These are phyloP conservation scores for Myotis daubentonii DNA, from an alignment of 2,797 vertebrate species.

Conservation along the genomic window DNA sequence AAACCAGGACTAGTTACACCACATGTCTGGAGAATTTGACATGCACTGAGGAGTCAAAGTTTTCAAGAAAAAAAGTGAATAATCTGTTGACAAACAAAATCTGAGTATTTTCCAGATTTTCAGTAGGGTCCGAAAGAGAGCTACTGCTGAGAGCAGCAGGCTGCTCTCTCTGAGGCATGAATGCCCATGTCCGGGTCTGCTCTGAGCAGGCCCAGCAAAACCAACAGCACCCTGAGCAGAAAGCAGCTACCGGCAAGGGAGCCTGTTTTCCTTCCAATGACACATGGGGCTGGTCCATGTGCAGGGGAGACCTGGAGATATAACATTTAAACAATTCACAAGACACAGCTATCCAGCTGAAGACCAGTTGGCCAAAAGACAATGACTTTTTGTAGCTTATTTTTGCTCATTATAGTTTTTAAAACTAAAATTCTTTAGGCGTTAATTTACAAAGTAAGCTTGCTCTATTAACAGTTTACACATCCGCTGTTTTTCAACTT, in stretches of 20 bases:
- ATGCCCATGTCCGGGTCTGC: neutral
- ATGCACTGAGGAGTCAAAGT: neutral
- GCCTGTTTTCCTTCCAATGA: neutral
- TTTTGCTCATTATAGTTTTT: neutral
- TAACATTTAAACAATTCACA: neutral
- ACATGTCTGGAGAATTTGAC: neutral
- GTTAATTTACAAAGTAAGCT: constrained; percentile 44
- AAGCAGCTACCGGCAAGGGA: neutral
- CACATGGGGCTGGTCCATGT: neutral
- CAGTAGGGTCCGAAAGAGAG: neutral
- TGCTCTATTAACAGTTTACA: constrained; percentile 9
- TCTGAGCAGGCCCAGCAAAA: neutral
- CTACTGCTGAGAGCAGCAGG: neutral
- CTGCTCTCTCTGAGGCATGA: neutral
- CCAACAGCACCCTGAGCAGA: neutral
- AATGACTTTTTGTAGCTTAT: neutral
- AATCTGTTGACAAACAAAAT: neutral
- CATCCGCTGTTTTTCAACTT: neutral
- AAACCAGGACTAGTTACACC: neutral
- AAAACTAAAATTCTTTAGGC: constrained; percentile 32
- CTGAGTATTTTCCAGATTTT: neutral
- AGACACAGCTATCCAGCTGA: neutral
- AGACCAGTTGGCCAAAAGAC: neutral
- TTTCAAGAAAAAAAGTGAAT: constrained; percentile 39
- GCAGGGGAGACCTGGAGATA: neutral